Evolutionary conservation across 2,797 vertebrate species (phyloP).

Genomic region (Alectoris magna): DNA sequence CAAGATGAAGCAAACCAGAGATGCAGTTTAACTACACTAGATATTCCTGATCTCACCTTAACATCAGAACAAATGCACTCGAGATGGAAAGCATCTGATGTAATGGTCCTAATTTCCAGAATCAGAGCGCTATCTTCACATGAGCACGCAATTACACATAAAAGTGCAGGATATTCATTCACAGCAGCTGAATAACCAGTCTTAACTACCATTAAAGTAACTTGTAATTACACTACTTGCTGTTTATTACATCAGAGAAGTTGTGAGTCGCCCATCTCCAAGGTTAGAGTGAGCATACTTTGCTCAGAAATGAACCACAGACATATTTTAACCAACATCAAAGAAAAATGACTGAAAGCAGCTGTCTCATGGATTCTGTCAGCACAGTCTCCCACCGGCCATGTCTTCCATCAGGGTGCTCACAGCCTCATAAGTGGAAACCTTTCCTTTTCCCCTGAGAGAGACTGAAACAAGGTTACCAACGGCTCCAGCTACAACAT

Average conservation of each 20-base stretch:
- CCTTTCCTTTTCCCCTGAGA: neutral
- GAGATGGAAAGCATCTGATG: neutral
- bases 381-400: neutral
- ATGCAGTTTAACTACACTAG: neutral
- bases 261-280: neutral
- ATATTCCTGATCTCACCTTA: neutral
- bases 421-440: rapidly evolving
- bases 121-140: neutral
- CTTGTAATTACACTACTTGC: neutral
- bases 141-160: neutral
- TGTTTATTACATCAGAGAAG: neutral
- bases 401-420: neutral
- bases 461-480: rapidly evolving
- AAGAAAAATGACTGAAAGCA: neutral
- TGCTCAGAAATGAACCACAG: neutral
- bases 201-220: neutral
- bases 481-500: neutral
- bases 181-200: neutral
- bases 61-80: neutral
- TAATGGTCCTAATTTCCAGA: neutral
- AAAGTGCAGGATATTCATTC: neutral
- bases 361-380: neutral
- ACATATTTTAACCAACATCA: neutral
- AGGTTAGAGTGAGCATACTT: neutral
- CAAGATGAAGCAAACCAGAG: neutral